Percentiles rank a stretch among this genome's conserved stretches.
phyloP scores from a whole-genome alignment of 2,797 vertebrate species.

The Pantherophis vulpinus region DNA sequence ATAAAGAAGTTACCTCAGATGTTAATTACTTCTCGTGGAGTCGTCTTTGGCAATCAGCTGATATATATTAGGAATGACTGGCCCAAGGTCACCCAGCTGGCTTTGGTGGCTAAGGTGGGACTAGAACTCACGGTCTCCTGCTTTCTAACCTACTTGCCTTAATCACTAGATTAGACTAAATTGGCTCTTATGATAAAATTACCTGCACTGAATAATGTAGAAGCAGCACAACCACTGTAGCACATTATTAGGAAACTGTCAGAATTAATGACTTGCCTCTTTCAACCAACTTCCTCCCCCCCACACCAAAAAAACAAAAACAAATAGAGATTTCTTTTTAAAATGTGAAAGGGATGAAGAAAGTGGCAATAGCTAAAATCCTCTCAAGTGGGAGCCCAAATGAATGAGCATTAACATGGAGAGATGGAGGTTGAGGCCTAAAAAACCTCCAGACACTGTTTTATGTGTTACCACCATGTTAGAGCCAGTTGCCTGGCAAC shows the following conservation, averaged over 20 bases:
- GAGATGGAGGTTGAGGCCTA: slow-evolving; percentile 12
- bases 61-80: too few relatives aligned
- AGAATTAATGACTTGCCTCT: neutral
- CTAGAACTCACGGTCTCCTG: too few relatives aligned
- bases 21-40: too few relatives aligned
- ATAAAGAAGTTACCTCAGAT: too few relatives aligned
- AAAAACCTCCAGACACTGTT: slow-evolving; percentile 2
- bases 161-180: too few relatives aligned
- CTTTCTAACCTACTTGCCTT: too few relatives aligned
- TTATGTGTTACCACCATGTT: slow-evolving; percentile 11
- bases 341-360: neutral
- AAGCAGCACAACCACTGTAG: neutral
- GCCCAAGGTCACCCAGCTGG: too few relatives aligned
- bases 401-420: slow-evolving; percentile 12
- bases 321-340: neutral
- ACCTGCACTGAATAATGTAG: neutral
- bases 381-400: neutral
- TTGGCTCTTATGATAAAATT: neutral
- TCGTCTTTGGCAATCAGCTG: too few relatives aligned
- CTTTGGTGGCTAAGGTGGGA: too few relatives aligned
- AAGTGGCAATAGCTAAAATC: neutral
- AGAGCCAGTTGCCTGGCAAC: slow-evolving; percentile 31
- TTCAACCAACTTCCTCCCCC: neutral
- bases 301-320: neutral
- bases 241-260: neutral